Evolutionary conservation across 2,888 invertebrate species (phyloP), one percentile per base, ranked within the genome.

Genomic region (Stomorhina lunata): DNA sequence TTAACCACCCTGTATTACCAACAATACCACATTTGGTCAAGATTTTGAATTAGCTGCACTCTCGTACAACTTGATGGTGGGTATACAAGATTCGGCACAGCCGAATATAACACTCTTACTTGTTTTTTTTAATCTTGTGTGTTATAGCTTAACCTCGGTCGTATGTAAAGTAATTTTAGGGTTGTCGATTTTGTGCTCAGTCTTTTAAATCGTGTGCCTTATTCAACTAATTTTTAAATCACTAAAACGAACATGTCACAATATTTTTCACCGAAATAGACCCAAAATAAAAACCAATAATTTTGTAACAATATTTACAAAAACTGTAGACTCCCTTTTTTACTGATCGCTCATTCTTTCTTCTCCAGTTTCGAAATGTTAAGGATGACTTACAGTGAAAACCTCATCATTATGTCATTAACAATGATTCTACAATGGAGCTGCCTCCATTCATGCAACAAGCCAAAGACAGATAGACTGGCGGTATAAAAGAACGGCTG

Each of bases 311-410:
- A 73, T 82, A 59, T 79, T 78, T 69, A 79, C 75, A 75, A 48
- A 69, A 82, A 82, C 81, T 53, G 65, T 20, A 79, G 43, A 65
- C 75, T 75, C 61, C 75, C 63, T 65, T 81, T n/a, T 75, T 53
- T 2, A 40, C 32, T 17, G 53, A 29, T 40, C 10, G 2, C 32
- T 40, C 27, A 17, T 37, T 29, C 22, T 29, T 55, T 15, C 7
- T 34, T 43, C 29, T 43, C 3, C 10, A 53, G 22, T 50, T 53
- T 50, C 32, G 25, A 25, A 22, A 34, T 32, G 66, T 25, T 43
- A 17, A 59, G 65, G 32, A 66, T 66, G 48, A 66, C 66, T 73
- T 76, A 34, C 25, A 48, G 25, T 9, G 32, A 53, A 73, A 66
- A 59, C 72, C 66, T 68, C 66, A 73, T 80, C 43, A 73, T 72